Percentiles rank a stretch among this genome's conserved stretches.
These are phyloP conservation scores for Perognathus longimembris DNA, from an alignment of 2,113 vertebrate genomes.

Conservation along the genomic window DNA sequence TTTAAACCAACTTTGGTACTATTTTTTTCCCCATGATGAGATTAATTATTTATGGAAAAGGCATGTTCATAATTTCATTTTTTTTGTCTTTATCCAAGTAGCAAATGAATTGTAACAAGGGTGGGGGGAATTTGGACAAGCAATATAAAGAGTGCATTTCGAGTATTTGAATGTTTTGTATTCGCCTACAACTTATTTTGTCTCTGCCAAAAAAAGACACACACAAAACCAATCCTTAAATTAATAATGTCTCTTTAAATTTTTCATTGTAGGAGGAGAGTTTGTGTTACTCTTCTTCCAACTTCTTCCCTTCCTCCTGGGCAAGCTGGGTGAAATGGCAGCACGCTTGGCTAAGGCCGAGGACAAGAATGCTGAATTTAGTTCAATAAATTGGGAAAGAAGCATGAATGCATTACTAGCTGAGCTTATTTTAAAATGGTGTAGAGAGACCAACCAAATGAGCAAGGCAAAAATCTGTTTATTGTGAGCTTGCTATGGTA, in stretches of 20 bases:
- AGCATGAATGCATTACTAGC: not conserved
- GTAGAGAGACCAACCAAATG: not conserved
- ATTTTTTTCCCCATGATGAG: slow-evolving; percentile 26
- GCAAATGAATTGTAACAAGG: slow-evolving; percentile 28
- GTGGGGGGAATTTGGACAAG: not conserved
- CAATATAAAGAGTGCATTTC: not conserved
- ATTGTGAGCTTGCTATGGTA: not conserved
- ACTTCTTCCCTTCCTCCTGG: not conserved
- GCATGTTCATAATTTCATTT: slow-evolving; percentile 62
- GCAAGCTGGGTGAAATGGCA: not conserved
- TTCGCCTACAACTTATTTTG: not conserved
- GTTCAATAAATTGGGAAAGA: not conserved
- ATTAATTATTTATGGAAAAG: slow-evolving; percentile 69
- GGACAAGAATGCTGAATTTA: not conserved
- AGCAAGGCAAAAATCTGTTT: not conserved
- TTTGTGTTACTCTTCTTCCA: not conserved
- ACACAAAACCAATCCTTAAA: not conserved
- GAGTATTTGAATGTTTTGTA: slow-evolving; percentile 51
- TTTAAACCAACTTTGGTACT: not conserved
- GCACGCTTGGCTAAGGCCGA: fast-evolving
- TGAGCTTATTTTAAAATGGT: not conserved
- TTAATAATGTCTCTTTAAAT: not conserved
- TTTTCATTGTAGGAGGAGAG: not conserved
- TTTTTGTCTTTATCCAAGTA: slow-evolving; percentile 62
- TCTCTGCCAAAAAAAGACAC: not conserved